Conservation (phyloP, 2,888 invertebrate genomes). For the Bhutanitis thaidina region DNA sequence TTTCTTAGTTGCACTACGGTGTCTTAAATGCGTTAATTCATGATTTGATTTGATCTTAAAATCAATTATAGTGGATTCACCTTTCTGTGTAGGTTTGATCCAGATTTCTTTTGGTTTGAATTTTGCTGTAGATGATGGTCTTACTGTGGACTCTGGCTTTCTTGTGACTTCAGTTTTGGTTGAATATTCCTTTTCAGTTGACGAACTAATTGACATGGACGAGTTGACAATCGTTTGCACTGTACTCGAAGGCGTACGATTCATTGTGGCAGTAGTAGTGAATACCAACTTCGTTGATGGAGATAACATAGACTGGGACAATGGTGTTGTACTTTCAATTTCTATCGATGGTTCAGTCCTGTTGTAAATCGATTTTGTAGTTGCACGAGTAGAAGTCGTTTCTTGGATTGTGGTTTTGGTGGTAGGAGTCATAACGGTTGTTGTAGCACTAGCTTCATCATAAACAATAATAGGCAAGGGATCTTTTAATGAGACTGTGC, state of each 20-base stretch:
- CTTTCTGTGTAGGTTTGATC: constrained; percentile 73
- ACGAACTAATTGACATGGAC: constrained; percentile 16
- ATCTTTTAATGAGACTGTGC: constrained; percentile 22
- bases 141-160: constrained; percentile 48
- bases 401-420: constrained; percentile 21
- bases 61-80: constrained; percentile 56
- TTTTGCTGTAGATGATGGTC: constrained; percentile 53
- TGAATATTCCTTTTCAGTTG: constrained; percentile 29
- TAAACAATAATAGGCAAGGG: constrained; percentile 22
- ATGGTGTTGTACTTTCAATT: constrained; percentile 27
- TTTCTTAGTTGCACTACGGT: constrained; percentile 46
- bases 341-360: constrained; percentile 36
- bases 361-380: constrained; percentile 32
- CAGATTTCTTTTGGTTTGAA: constrained; percentile 74
- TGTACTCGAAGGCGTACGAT: constrained; percentile 7
- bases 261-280: constrained; percentile 20
- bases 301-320: constrained; percentile 23
- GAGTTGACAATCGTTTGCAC: constrained; percentile 6
- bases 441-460: constrained; percentile 17
- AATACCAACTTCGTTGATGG: constrained; percentile 23
- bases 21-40: constrained; percentile 38
- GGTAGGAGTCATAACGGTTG: neutral
- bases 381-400: constrained; percentile 21
- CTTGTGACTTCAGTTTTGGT: constrained; percentile 39
- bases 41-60: constrained; percentile 49